Base-by-base conservation (phyloP, 1,140 invertebrate species). In the Formica exsecta region DNA sequence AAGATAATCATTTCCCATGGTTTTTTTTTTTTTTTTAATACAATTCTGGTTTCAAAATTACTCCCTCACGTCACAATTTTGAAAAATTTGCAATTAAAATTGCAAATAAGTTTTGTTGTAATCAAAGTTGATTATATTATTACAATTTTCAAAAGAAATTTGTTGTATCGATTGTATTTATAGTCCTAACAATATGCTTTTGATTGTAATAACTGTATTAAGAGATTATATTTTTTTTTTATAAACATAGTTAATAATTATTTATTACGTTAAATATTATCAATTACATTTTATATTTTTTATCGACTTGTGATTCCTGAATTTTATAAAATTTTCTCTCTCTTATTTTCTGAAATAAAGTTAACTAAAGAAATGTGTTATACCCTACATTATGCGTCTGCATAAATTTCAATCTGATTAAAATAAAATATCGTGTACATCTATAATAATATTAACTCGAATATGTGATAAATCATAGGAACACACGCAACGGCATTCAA, bases 361-460 rank as follows among this genome's bases (percentile, higher is more conserved):
- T 44, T 16, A 65, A 44, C 6, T 8, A 79, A 1, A 65, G 29
- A 1, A 36, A 62, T 29, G 22, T 51, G 22, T 51, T 66, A 16
- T 32, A 16, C 13, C 7, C 22, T 11, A n/a, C 19, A 7, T 19
- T 16, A 19, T 19, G 29, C 25, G 19, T n/a, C 9, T n/a, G 19
- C 7, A 13, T 5, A 36, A 16, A 44, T 36, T 6, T 51, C 5
- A 66, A 66, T 48, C 6, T 13, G 11, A 36, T 22, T 51, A 16
- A 44, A 16, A n/a, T 61, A 41, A 70, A 25, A 59, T 48, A 41
- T 22, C n/a, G 4, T 66, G 13, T 66, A 38, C 36, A 29, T 16
- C 16, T n/a, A 25, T 66, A 66, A 79, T 36, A 66, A 79, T 66
- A 54, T 29, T 8, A 76, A n/a, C 5, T 11, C 29, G 9, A 36